Evolutionary conservation across 2,113 vertebrate genomes (phyloP).

Genomic region (Pluvialis apricaria): DNA sequence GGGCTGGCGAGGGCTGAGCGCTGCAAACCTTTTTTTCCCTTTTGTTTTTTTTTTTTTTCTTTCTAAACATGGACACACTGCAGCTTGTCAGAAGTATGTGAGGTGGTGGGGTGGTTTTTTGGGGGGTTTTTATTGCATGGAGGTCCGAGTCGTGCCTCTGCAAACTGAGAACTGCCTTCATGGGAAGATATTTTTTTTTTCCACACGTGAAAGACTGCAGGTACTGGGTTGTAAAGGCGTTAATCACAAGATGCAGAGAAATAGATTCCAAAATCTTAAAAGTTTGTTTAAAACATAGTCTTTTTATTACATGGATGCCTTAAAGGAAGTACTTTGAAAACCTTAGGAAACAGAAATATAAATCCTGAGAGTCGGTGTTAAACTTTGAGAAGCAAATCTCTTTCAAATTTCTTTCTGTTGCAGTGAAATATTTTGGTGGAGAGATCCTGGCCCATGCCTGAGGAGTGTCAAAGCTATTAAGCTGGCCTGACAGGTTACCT

Average conservation of each 20-base stretch:
- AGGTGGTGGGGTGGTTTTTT: neutral
- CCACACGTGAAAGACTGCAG: neutral
- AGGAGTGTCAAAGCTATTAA: neutral
- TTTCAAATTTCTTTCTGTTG: neutral
- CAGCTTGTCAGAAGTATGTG: neutral
- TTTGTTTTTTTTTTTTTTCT: neutral
- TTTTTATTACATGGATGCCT: neutral
- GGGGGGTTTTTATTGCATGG: neutral
- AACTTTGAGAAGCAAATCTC: neutral
- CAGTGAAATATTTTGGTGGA: neutral
- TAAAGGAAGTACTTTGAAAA: neutral
- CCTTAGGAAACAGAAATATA: neutral
- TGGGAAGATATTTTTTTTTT: neutral
- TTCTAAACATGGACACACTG: neutral
- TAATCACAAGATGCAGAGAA: neutral
- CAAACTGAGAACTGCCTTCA: neutral
- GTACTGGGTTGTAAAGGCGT: neutral
- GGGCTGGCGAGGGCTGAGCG: neutral
- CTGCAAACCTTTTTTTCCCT: neutral
- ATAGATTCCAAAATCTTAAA: neutral
- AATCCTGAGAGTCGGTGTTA: neutral
- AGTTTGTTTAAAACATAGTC: neutral
- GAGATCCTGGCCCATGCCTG: neutral
- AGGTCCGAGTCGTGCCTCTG: neutral
- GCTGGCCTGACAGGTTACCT: neutral